These are phyloP conservation scores for Trichogramma dendrolimi DNA, from an alignment of 2,888 invertebrate species.

Conservation along the genomic window DNA sequence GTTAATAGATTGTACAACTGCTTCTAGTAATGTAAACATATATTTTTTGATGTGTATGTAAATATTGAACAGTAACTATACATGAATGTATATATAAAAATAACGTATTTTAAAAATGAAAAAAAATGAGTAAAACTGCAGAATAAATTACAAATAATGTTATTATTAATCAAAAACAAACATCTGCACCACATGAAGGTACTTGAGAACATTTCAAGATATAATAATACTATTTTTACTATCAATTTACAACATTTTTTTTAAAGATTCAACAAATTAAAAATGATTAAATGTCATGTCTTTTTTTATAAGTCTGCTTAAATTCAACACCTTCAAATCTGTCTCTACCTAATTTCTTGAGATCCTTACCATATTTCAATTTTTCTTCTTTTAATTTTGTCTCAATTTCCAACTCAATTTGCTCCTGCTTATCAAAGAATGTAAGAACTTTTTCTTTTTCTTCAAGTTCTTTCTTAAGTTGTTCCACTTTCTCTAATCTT, in stretches of 20 bases:
- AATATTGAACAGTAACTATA: conserved; percentile 2
- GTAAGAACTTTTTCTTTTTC: conserved; percentile 60
- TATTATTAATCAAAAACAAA: neutral
- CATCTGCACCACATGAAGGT: neutral
- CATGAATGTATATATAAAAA: neutral
- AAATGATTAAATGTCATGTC: no score
- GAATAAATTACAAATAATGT: neutral
- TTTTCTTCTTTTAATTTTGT: conserved; percentile 38
- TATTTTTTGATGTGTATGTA: conserved; percentile 1
- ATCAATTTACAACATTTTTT: no score
- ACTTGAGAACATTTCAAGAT: no score
- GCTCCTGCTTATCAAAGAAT: conserved; percentile 78
- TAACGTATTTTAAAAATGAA: neutral
- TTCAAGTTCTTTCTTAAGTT: conserved; percentile 58
- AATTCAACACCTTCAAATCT: no score
- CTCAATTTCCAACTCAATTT: conserved; percentile 69
- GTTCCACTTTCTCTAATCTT: conserved; percentile 58
- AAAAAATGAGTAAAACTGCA: neutral
- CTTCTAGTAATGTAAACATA: no score
- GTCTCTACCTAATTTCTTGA: no score
- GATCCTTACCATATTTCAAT: conserved; percentile 53
- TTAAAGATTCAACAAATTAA: no score
- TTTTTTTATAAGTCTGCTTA: no score
- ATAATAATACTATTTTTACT: no score
- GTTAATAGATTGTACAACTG: no score